Conservation (phyloP, 1,140 invertebrate genomes). For the Pemphigus obesinymphae region DNA sequence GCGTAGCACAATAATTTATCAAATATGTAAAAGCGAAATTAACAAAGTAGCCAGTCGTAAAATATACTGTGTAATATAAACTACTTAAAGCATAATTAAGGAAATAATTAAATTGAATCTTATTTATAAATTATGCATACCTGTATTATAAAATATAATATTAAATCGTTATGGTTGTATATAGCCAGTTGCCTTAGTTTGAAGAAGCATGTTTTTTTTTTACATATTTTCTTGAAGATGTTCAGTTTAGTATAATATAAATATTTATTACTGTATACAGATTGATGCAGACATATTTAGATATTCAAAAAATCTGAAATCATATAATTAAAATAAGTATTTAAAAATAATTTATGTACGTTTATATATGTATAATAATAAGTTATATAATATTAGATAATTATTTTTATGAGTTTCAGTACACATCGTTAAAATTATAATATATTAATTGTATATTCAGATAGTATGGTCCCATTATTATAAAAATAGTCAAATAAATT, state of each 20-base stretch:
- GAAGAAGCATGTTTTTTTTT: no score
- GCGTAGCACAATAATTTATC: background rate
- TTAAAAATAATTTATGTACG: background rate
- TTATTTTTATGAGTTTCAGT: background rate
- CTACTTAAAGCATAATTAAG: background rate
- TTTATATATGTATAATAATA: no score
- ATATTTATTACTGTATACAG: no score
- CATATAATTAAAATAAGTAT: background rate
- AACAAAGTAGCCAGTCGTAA: background rate
- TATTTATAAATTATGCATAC: background rate
- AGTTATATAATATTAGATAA: background rate
- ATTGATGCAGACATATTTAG: no score
- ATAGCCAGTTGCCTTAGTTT: no score
- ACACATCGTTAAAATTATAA: background rate
- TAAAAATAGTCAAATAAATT: no score
- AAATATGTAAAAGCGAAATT: background rate
- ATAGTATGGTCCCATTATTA: no score
- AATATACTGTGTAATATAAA: background rate
- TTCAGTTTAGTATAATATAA: no score
- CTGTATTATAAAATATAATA: background rate
- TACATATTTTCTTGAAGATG: no score
- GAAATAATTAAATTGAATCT: conserved; percentile 9
- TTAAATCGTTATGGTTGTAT: no score
- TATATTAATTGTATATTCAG: no score
- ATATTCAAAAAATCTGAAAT: background rate